Evolutionary conservation across 2,797 vertebrate genomes (phyloP), one percentile per base, ranked within the genome.

Genomic region (Glyptemys insculpta): DNA sequence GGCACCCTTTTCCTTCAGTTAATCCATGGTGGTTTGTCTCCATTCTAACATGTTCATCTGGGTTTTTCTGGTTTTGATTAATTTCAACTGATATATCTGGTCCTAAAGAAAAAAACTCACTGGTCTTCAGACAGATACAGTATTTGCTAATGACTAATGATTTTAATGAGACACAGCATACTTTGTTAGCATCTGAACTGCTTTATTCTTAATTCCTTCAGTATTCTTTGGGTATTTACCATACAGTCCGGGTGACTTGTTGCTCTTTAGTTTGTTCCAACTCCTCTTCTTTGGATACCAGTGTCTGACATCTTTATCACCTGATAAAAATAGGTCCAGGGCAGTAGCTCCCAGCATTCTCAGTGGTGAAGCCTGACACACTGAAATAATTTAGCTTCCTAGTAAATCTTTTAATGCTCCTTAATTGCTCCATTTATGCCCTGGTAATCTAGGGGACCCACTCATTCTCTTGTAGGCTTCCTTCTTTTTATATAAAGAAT

Each of bases 41-140:
- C 93, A 95, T 97, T 97, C 96, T 97, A 94, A 96, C 96, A 96
- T 89, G 81, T 86, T 96, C 59, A 94, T 95, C 94, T 95, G 94
- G n/a, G 80, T 85, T 47, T 85, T 96, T 96, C 95, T 97, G 95
- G 88, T 89, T 97, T 95, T 96, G 89, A 97, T 97, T 97, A 95
- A 92, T 87, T 83, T 95, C 86, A 94, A 47, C 94, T 89, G 92
- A 85, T 56, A 91, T 65, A 93, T 95, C 92, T 95, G 89, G 92
- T 68, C 85, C 56, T 81, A 50, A 86, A 93, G 91, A 93, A 96
- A 93, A 96, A 49, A 84, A 23, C 11, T 76, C 41, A 7, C 41
- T 47, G 19, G 5, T 41, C 72, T 76, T 41, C 65, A 37, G n/a
- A 68, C 65, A 68, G n/a, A 68, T 76, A 47, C 72, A 76, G 14